Conservation (phyloP, 2,888 invertebrate genomes). For the Tuberolachnus salignus region DNA sequence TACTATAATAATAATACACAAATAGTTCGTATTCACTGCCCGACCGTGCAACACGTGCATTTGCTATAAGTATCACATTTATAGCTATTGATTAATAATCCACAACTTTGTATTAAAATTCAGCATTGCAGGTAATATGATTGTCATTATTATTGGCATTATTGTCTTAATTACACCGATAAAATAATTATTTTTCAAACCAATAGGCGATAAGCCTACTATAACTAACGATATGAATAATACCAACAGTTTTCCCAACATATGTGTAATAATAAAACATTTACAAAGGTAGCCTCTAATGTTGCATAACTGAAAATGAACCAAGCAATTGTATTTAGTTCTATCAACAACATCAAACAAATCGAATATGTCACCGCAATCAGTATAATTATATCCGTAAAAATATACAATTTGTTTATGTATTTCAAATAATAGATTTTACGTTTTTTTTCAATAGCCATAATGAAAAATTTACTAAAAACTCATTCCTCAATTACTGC, state of each 20-base stretch:
- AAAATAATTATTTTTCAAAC: neutral
- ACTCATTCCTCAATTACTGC: too few species aligned
- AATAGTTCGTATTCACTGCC: too few species aligned
- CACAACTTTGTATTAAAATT: neutral
- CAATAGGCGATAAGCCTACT: neutral
- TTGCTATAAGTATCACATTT: neutral
- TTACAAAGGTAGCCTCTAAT: neutral
- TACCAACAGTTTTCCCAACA: neutral
- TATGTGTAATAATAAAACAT: neutral
- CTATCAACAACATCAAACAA: constrained; percentile 1
- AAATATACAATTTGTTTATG: neutral
- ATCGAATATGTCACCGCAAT: constrained; percentile 3
- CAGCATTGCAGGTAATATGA: neutral
- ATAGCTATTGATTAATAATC: neutral
- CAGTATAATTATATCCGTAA: neutral
- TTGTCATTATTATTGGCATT: neutral
- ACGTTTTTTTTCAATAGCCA: too few species aligned
- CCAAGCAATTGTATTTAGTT: neutral
- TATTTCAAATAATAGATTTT: too few species aligned
- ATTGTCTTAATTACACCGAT: neutral
- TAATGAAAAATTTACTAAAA: too few species aligned
- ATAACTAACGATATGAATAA: neutral
- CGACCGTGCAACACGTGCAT: too few species aligned
- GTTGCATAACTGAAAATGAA: neutral
- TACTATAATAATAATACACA: too few species aligned